Conservation (phyloP, 2,888 invertebrate genomes). For the Scrobipalpa costella region DNA sequence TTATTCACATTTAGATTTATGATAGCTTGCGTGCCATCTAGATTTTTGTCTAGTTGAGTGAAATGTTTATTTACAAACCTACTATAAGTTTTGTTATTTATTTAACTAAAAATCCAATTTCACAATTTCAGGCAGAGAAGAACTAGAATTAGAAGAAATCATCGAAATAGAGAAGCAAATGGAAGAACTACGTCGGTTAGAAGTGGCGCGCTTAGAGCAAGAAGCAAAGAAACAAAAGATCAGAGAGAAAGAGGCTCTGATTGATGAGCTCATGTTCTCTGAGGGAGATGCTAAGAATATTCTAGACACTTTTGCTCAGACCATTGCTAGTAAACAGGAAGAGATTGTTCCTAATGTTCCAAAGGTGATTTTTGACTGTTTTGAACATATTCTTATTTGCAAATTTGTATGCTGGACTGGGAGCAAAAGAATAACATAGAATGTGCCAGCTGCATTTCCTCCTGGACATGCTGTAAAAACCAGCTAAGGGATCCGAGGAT, state of each 20-base stretch:
- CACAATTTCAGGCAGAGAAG: slow-evolving; percentile 83
- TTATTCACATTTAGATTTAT: too few species aligned
- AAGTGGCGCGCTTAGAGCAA: slow-evolving; percentile 83
- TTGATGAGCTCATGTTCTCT: slow-evolving; percentile 97
- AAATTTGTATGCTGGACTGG: too few species aligned
- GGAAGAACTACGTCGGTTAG: slow-evolving; percentile 87
- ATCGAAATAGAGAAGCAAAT: slow-evolving; percentile 90
- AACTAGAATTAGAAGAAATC: slow-evolving; percentile 92
- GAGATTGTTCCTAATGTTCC: slow-evolving; percentile 68
- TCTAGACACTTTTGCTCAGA: slow-evolving; percentile 88
- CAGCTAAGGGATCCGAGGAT: background rate
- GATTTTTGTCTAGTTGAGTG: background rate
- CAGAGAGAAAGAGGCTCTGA: slow-evolving; percentile 93
- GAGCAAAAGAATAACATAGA: background rate
- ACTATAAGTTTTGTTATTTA: too few species aligned
- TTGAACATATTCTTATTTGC: background rate
- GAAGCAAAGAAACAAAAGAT: slow-evolving; percentile 91
- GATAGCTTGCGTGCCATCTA: too few species aligned
- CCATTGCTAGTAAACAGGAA: slow-evolving; percentile 85
- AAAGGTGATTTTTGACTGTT: slow-evolving; percentile 53
- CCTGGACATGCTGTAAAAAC: background rate
- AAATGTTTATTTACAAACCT: too few species aligned
- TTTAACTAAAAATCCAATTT: background rate
- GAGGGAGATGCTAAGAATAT: slow-evolving; percentile 94
- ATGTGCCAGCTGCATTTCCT: too few species aligned